Evolutionary conservation across 2,888 invertebrate species (phyloP).

Genomic region (Dinocampus coccinellae): DNA sequence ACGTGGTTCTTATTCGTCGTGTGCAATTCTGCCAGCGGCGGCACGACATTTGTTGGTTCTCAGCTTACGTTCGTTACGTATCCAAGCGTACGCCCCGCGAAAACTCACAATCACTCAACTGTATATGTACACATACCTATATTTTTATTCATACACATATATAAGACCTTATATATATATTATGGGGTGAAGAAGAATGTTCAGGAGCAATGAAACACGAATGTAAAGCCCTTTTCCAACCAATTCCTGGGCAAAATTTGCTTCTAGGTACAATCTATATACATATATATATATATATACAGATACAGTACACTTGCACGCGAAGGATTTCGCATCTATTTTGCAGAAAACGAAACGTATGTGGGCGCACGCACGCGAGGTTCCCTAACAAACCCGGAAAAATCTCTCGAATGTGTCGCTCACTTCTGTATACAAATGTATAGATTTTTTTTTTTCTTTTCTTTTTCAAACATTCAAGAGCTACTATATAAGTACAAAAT

Average conservation of each 20-base stretch:
- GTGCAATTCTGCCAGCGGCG: slow-evolving; percentile 38
- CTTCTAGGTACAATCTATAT: background rate
- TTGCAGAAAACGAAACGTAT: slow-evolving; percentile 19
- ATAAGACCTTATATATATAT: slow-evolving; percentile 22
- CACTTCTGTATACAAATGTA: background rate
- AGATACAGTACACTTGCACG: background rate
- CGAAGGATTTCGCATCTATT: slow-evolving; percentile 23
- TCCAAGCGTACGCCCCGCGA: slow-evolving; percentile 26
- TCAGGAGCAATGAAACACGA: slow-evolving; percentile 52
- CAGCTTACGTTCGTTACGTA: slow-evolving; percentile 60
- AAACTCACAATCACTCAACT: slow-evolving; percentile 32
- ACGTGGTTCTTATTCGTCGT: slow-evolving; percentile 57
- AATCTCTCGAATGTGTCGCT: slow-evolving; percentile 19
- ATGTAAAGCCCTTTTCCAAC: slow-evolving; percentile 45
- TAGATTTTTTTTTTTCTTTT: background rate
- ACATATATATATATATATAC: background rate
- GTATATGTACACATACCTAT: slow-evolving; percentile 7
- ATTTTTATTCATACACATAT: slow-evolving; percentile 16
- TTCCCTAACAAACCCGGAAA: slow-evolving; percentile 28
- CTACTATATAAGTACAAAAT: too few species aligned
- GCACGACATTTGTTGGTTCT: slow-evolving; percentile 63
- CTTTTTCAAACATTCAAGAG: background rate
- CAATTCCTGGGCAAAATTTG: slow-evolving; percentile 27
- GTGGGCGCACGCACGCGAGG: slow-evolving; percentile 24
- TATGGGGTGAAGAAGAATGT: slow-evolving; percentile 37